Conservation (phyloP, 1,140 invertebrate genomes). For the Littorina saxatilis region DNA sequence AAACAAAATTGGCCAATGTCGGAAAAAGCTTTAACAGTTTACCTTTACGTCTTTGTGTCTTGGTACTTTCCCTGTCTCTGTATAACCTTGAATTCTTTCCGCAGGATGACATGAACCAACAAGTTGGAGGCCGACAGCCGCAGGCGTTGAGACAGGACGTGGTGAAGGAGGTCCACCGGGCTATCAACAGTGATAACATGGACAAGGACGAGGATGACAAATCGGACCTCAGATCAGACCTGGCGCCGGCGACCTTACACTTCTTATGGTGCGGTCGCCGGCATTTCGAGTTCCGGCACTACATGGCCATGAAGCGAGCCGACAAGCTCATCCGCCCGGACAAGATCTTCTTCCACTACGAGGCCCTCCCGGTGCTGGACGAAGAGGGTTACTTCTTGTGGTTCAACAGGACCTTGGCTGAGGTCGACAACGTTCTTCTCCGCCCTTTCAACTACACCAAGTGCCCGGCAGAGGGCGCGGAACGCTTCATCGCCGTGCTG, state of each 20-base stretch:
- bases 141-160: constrained; percentile 14
- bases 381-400: constrained; percentile 46
- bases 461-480: constrained; percentile 43
- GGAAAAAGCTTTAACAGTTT: neutral
- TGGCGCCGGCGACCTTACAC: constrained; percentile 50
- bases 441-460: constrained; percentile 39
- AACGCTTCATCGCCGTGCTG: constrained; percentile 46
- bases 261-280: constrained; percentile 46
- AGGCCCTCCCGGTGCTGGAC: constrained; percentile 41
- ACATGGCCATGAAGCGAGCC: constrained; percentile 48
- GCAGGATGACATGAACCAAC: too few species aligned
- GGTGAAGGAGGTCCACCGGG: neutral
- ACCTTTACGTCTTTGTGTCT: neutral
- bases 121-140: constrained; percentile 16
- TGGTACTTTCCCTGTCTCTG: neutral
- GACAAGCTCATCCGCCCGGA: constrained; percentile 46
- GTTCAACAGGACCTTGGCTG: constrained; percentile 48
- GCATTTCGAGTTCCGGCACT: constrained; percentile 48
- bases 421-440: constrained; percentile 44
- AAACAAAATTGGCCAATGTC: neutral
- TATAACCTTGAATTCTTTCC: too few species aligned
- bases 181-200: neutral
- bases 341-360: constrained; percentile 53
- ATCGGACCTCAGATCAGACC: constrained; percentile 46
- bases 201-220: constrained; percentile 36